Evolutionary conservation across 35 echinoderm and acorn worm genomes (phyloP).

Genomic region (Heliocidaris tuberculata): DNA sequence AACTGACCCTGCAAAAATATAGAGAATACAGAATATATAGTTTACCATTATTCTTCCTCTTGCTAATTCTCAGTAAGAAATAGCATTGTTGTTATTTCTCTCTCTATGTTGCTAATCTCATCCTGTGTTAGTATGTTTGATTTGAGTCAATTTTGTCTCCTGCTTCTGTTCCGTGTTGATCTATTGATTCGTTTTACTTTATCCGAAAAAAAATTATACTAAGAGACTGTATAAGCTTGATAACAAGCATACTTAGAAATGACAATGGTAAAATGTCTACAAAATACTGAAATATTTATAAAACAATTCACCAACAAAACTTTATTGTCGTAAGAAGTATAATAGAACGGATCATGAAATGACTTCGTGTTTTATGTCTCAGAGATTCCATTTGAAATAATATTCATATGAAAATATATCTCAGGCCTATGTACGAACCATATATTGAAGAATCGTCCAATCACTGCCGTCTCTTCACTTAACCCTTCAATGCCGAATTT

Average conservation of each 20-base stretch:
- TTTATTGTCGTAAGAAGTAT: background rate
- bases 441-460: slow-evolving; percentile 51
- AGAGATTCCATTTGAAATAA: background rate
- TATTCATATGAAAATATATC: background rate
- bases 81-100: background rate
- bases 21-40: background rate
- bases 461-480: slow-evolving; percentile 47
- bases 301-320: too few species aligned
- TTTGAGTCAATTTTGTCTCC: too few species aligned
- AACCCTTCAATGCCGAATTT: slow-evolving; percentile 63
- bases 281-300: too few species aligned
- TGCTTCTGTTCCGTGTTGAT: too few species aligned
- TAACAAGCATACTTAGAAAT: too few species aligned
- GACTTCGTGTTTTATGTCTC: too few species aligned
- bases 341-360: background rate
- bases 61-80: background rate
- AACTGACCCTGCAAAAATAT: background rate
- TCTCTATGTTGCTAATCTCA: background rate
- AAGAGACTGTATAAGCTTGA: too few species aligned
- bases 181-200: too few species aligned
- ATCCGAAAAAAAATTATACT: too few species aligned
- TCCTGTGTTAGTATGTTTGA: background rate
- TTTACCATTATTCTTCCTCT: background rate
- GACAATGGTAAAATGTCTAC: too few species aligned
- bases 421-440: background rate